Evolutionary conservation across 1,140 invertebrate genomes (phyloP), one percentile per base, ranked within the genome.

Genomic region (Leucophenga varia): DNA sequence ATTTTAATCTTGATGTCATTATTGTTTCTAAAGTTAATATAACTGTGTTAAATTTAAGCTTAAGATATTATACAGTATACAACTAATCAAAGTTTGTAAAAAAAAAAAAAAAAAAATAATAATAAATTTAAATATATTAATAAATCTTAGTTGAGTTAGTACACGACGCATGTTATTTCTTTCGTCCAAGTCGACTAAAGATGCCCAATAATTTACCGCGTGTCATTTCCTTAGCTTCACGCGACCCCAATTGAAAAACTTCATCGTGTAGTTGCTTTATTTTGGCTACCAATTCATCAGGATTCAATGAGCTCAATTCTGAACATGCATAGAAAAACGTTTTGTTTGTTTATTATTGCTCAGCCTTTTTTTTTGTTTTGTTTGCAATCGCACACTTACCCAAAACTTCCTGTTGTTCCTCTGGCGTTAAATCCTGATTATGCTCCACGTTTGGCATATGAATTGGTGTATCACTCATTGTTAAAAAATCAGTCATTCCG

Each of bases 141-240:
- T n/a, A n/a, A n/a, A n/a, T n/a, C n/a, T n/a, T n/a, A n/a, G n/a
- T n/a, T n/a, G n/a, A n/a, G n/a, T n/a, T n/a, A n/a, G n/a, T n/a
- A n/a, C n/a, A n/a, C n/a, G n/a, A n/a, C n/a, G n/a, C n/a, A n/a
- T 54, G 48, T 1, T 54, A 43, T 30, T 59, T 64, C 25, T 49
- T 43, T 13, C 36, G 6, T 17, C 47, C 52, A 5, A 67, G 43
- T 0, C 47, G 48, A 37, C 59, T 82, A 59, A 89, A 89, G 64
- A 97, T 91, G 77, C 94, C 93, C 32, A 97, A 80, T 75, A 95
- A 93, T 79, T 95, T 95, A 28, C 93, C 94, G 57, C 93, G 79
- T 0, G 93, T 96, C 89, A 97, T 94, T 81, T 97, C 95, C 73
- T 94, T 93, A 1, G 93, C 86, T 81, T 98, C 94, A 71, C 95